Evolutionary conservation across 2,113 vertebrate genomes (phyloP), one percentile per base, ranked within the genome.

Genomic region (Oryzias melastigma): DNA sequence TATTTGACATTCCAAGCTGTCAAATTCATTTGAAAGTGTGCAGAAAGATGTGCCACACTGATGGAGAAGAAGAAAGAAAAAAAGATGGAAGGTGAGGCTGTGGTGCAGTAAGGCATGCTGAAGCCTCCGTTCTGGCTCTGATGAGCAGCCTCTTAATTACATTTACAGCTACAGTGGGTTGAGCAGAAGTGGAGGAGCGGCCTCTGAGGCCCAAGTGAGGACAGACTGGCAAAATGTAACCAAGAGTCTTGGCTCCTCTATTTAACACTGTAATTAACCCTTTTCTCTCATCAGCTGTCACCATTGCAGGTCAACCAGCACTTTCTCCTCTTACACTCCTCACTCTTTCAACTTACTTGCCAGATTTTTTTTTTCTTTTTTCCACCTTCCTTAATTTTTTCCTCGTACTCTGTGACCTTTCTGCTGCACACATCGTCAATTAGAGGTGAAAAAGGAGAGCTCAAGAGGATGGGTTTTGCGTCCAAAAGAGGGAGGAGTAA

Each of bases 91-190:
- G 68, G 75, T 58, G 61, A 81, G 35, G 63, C 62, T 78, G 47
- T 67, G 61, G 74, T 80, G 83, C 53, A 25, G 75, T 75, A 85
- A 78, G 75, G 65, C 67, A 52, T 69, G 71, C 68, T 76, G 73
- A 69, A 78, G 72, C 50, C 73, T 78, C 63, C 18, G 70, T 54
- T 67, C 63, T 61, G 75, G 83, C 68, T 82, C 82, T 83, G 81
- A 86, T 85, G 80, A 85, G 69, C 79, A 83, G 75, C 70, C 75
- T 85, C 83, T 87, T 89, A 89, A 90, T 89, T 89, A 88, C 87
- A 85, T 85, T 86, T 84, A 80, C 84, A 81, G 82, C 75, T 87
- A 85, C 46, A 19, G 46, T 47, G 12, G 88, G 85, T 85, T 73
- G 82, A 85, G 79, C 83, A 74, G 77, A 73, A 83, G 81, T 81